These are phyloP conservation scores for Psilopsiagon aymara DNA, from an alignment of 2,113 vertebrate species.

Conservation along the genomic window DNA sequence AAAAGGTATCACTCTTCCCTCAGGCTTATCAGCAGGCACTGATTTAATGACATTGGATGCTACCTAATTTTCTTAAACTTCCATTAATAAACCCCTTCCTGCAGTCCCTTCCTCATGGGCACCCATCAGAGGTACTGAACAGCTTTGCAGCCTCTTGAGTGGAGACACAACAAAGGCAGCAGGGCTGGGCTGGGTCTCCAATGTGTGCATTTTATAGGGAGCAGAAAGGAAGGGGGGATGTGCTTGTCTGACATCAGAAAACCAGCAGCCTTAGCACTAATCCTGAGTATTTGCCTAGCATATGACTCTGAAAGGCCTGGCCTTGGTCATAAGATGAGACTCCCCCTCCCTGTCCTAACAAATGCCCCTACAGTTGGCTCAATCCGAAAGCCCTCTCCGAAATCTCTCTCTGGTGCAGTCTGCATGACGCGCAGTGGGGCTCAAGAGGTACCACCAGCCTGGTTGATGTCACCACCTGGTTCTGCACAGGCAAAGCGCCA, in stretches of 20 bases:
- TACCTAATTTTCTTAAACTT: not conserved
- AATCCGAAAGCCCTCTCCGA: not conserved
- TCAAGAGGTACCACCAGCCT: not conserved
- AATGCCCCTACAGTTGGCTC: not conserved
- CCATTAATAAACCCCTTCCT: not conserved
- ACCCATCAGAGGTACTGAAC: not conserved
- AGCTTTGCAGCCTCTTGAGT: not conserved
- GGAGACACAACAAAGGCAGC: not conserved
- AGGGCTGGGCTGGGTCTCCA: not conserved
- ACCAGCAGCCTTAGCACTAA: not conserved
- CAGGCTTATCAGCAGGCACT: not conserved
- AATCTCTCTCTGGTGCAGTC: not conserved
- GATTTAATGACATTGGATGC: not conserved
- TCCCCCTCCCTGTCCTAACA: not conserved
- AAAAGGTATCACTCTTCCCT: not conserved
- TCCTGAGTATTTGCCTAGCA: not conserved
- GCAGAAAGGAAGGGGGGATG: not conserved
- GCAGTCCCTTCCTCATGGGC: not conserved
- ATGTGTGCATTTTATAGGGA: not conserved
- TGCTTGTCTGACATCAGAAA: not conserved
- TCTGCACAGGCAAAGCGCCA: not conserved
- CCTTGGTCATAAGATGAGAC: not conserved
- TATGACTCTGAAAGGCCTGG: not conserved
- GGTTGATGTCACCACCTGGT: fast-evolving
- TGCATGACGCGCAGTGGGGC: not conserved